Evolutionary conservation across 2,113 vertebrate species (phyloP).

Genomic region (Cairina moschata): DNA sequence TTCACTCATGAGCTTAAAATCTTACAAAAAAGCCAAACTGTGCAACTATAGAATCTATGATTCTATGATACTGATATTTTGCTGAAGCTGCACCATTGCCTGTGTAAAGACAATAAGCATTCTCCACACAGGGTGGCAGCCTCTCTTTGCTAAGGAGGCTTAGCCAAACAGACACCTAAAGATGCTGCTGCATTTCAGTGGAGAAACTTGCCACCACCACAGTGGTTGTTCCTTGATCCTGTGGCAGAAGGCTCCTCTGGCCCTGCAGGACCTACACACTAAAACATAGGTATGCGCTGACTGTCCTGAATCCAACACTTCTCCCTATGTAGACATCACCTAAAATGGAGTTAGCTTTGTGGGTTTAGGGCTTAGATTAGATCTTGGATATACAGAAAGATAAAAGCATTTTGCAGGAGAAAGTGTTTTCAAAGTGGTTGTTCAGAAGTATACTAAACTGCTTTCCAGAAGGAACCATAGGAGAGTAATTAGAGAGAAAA

Average conservation of each 20-base stretch:
- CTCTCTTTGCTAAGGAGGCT: neutral
- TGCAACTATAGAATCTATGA: neutral
- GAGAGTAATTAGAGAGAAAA: neutral
- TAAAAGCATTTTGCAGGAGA: neutral
- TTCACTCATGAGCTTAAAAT: neutral
- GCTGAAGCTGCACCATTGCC: neutral
- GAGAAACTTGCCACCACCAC: neutral
- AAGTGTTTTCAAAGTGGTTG: neutral
- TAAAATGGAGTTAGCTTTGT: neutral
- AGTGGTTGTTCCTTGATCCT: accelerated
- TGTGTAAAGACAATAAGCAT: neutral
- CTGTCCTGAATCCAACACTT: too few species aligned
- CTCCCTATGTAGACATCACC: too few species aligned
- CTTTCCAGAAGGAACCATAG: neutral
- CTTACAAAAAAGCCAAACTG: accelerated
- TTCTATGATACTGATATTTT: neutral
- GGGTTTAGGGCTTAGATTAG: neutral
- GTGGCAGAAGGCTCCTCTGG: neutral
- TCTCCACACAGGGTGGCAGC: constrained; percentile 19
- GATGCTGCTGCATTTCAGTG: neutral
- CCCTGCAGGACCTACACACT: accelerated
- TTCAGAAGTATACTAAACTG: neutral
- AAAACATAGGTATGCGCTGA: neutral
- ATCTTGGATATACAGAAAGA: neutral
- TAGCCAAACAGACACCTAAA: neutral